Base-by-base conservation (phyloP, 2,888 invertebrate species). In the Trisateles emortualis region DNA sequence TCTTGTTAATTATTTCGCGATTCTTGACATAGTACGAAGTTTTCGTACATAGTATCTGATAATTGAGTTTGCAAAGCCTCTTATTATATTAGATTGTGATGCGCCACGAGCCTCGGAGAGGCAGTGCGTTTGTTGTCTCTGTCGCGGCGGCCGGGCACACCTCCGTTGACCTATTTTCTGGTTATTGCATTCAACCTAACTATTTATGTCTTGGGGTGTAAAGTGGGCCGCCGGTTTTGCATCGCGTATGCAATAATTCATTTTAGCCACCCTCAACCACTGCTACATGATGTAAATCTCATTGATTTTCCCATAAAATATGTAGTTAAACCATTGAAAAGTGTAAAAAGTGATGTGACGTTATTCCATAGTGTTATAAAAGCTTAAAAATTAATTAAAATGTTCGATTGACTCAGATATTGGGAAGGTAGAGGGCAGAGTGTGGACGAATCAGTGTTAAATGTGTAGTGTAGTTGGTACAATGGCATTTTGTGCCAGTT, bases 141-240 rank as follows among this genome's bases (percentile, higher is more conserved):
- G 76, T 86, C 85, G 80, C 79, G 82, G 82, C 76, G 86, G 78
- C 85, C 84, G 87, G 91, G 89, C 92, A 88, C 91, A 91, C 92
- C 92, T 91, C 90, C 84, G 84, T 81, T 92, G 92, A 92, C 92
- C 92, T 92, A 92, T 92, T 88, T 92, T 90, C 92, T 89, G 88
- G 85, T 83, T 92, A 90, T 83, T 92, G 91, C 91, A 91, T 92
- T 81, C 84, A 82, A 86, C 81, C 84, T 88, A 86, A 85, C 86
- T 91, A 91, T 90, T 89, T 89, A 87, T 87, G 86, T 87, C 83
- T 83, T 78, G 74, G 87, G 87, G 82, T 86, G 84, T 79, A 83
- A 89, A 86, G 72, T 88, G 81, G 90, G 87, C 76, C 85, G 80
- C 81, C 83, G 81, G 85, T 83, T 82, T 79, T 84, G 84, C 83